Conservation (phyloP, 2,797 vertebrate genomes). For the Eulemur coronatus region DNA sequence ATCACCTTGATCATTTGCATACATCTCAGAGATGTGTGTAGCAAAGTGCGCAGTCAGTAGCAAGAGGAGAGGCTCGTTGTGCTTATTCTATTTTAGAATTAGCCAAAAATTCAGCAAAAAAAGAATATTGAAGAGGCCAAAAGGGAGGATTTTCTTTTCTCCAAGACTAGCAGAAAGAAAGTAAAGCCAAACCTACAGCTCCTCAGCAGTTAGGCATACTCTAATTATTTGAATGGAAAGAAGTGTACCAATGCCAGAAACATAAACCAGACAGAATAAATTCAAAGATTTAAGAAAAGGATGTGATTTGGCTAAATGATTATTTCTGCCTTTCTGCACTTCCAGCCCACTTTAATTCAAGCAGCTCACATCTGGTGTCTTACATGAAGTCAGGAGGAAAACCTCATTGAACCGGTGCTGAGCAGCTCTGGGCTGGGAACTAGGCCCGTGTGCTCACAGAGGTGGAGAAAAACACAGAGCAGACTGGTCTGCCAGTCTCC, state of each 20-base stretch:
- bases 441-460: background rate
- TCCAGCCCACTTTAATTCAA: constrained; percentile 59
- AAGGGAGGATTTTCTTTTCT: constrained; percentile 54
- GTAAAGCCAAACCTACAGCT: background rate
- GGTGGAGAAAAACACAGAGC: background rate
- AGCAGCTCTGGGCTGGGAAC: constrained; percentile 37
- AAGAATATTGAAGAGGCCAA: background rate
- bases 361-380: constrained; percentile 64
- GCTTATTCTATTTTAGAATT: background rate
- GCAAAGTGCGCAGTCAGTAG: background rate
- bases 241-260: constrained; percentile 19
- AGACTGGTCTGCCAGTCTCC: background rate
- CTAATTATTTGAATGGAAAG: constrained; percentile 55
- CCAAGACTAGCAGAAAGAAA: constrained; percentile 38
- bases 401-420: background rate
- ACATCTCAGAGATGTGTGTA: background rate
- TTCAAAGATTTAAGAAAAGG: constrained; percentile 55
- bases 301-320: constrained; percentile 62
- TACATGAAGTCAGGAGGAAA: constrained; percentile 63
- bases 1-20: background rate
- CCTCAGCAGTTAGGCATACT: background rate
- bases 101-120: constrained; percentile 34
- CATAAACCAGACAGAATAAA: constrained; percentile 56
- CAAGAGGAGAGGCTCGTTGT: background rate
- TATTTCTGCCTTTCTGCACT: constrained; percentile 54